Evolutionary conservation across 2,113 vertebrate species (phyloP).

Genomic region (Albula glossodonta): DNA sequence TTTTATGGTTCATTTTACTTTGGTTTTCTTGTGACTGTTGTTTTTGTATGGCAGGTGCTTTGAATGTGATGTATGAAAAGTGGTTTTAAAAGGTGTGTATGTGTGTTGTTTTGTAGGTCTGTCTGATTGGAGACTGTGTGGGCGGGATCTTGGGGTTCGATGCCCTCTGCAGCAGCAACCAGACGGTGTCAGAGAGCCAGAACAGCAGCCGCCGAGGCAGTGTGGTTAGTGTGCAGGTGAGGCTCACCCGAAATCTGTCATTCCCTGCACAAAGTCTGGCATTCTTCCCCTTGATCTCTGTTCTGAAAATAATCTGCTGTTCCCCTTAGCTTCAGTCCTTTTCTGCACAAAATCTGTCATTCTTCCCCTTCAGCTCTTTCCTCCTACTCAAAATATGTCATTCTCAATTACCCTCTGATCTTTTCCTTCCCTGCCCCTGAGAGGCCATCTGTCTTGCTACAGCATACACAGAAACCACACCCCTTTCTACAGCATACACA

Average conservation of each 20-base stretch:
- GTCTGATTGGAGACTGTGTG: conserved; percentile 93
- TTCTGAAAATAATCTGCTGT: background rate
- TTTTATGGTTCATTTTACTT: no score
- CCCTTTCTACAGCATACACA: no score
- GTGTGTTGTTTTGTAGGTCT: conserved; percentile 75
- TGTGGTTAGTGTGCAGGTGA: conserved; percentile 86
- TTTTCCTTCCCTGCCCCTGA: no score
- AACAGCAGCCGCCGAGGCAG: conserved; percentile 91
- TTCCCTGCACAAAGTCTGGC: background rate
- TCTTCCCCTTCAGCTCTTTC: background rate
- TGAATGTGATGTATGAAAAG: no score
- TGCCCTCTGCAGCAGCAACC: conserved; percentile 86
- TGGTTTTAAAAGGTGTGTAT: background rate
- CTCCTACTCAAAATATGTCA: no score
- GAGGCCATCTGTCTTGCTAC: no score
- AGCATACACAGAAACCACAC: no score
- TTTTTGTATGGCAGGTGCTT: no score
- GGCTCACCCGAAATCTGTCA: background rate
- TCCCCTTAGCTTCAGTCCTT: background rate
- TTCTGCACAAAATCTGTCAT: background rate
- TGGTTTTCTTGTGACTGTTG: no score
- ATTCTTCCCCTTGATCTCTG: background rate
- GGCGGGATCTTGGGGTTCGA: conserved; percentile 95
- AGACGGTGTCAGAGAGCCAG: conserved; percentile 85
- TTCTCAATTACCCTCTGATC: no score